phyloP scores from a whole-genome alignment of 2,113 vertebrate genomes.

The Psilopsiagon aurifrons region DNA sequence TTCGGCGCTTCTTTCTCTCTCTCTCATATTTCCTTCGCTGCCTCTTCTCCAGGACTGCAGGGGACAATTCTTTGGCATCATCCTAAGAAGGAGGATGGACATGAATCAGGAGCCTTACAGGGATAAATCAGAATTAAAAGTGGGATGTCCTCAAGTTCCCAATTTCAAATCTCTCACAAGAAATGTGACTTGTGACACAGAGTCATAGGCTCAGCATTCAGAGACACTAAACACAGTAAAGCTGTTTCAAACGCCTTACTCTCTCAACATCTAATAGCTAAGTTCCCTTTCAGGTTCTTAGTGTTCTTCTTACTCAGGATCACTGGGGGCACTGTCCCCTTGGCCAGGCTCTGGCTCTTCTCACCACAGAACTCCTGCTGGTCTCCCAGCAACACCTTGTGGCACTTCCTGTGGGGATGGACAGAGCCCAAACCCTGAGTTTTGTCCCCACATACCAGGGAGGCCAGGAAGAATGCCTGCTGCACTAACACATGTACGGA shows the following conservation, averaged over 20 bases:
- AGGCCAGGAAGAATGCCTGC: not conserved
- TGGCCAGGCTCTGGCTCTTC: not conserved
- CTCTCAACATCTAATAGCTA: rapidly evolving
- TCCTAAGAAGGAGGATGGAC: slow-evolving; percentile 67
- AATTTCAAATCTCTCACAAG: not conserved
- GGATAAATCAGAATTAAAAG: not conserved
- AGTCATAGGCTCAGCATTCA: not conserved
- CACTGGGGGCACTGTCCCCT: not conserved
- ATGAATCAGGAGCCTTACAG: not conserved
- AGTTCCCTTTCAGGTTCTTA: not conserved
- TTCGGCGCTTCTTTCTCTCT: slow-evolving; percentile 90
- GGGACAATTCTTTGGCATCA: slow-evolving; percentile 66
- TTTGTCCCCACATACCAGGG: not conserved
- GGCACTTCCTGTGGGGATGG: not conserved
- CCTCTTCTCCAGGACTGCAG: slow-evolving; percentile 81
- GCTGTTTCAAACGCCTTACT: not conserved
- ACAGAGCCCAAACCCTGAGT: not conserved
- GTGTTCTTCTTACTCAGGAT: not conserved
- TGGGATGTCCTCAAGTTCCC: not conserved
- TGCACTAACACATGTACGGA: not conserved
- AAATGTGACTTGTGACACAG: not conserved
- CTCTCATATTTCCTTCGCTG: slow-evolving; percentile 87
- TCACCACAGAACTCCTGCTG: not conserved
- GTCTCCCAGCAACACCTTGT: not conserved
- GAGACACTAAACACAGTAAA: not conserved